Conservation (phyloP, 2,888 invertebrate species). For the Ischnura elegans region DNA sequence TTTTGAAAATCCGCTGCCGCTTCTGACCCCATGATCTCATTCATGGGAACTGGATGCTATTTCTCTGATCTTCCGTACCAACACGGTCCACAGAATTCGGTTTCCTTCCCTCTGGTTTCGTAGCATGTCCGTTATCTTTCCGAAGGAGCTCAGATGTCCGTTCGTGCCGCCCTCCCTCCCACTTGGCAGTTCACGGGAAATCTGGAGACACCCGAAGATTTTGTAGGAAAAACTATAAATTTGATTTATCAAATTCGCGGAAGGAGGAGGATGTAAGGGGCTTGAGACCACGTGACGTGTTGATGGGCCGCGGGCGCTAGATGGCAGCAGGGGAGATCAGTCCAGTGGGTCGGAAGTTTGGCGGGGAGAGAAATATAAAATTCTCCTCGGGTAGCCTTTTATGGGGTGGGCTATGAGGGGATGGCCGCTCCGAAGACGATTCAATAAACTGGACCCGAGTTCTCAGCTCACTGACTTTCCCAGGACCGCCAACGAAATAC, state of each 20-base stretch:
- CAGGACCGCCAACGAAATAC: constrained; percentile 6
- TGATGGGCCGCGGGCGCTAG: neutral
- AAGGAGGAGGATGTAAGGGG: neutral
- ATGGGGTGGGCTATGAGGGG: too few relatives aligned
- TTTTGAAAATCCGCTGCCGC: too few relatives aligned
- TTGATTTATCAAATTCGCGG: constrained; percentile 8
- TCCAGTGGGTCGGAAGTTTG: constrained; percentile 60
- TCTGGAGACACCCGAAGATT: neutral
- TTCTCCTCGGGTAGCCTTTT: constrained; percentile 46
- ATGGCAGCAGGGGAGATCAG: neutral
- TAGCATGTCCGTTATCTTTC: neutral
- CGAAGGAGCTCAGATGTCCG: neutral
- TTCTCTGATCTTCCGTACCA: too few relatives aligned
- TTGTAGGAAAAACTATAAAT: neutral
- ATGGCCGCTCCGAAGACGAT: constrained; percentile 14
- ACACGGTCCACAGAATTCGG: too few relatives aligned
- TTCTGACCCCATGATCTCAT: too few relatives aligned
- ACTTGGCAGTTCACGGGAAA: neutral
- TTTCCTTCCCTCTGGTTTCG: too few relatives aligned
- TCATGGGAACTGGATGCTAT: too few relatives aligned
- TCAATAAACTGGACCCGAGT: constrained; percentile 42
- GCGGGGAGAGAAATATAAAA: constrained; percentile 29
- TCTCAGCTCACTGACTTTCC: constrained; percentile 41
- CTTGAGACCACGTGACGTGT: neutral
- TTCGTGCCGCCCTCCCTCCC: neutral